A percentile compares a stretch with the other conserved stretches of the same genome.
These are phyloP conservation scores for Anas acuta DNA, from an alignment of 2,797 vertebrate species.

Conservation along the genomic window DNA sequence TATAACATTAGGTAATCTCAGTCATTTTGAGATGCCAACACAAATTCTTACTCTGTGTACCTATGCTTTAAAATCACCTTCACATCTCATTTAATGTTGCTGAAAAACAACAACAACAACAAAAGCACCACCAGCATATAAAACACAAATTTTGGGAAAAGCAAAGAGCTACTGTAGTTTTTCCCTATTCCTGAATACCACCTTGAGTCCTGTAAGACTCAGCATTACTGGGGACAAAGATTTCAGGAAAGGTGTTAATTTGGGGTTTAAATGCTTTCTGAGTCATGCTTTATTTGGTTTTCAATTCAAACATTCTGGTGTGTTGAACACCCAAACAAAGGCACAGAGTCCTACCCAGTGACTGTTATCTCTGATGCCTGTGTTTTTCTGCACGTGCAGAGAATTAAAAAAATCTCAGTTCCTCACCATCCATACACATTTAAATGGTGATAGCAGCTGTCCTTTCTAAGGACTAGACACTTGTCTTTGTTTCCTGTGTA, in stretches of 20 bases:
- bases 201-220: background rate
- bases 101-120: background rate
- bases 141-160: background rate
- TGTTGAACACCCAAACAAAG: background rate
- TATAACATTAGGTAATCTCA: background rate
- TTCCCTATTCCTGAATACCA: background rate
- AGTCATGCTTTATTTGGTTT: background rate
- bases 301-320: background rate
- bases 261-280: background rate
- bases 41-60: background rate
- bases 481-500: background rate
- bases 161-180: background rate
- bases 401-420: background rate
- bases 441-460: conserved; percentile 23
- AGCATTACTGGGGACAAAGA: rapidly evolving
- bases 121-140: background rate
- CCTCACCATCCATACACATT: background rate
- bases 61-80: background rate
- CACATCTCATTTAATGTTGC: background rate
- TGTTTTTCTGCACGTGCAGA: background rate
- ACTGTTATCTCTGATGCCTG: background rate
- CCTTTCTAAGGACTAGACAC: background rate
- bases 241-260: background rate
- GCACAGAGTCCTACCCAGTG: background rate
- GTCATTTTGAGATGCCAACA: background rate